These are phyloP conservation scores for Smithornis capensis DNA, from an alignment of 2,113 vertebrate species.

Conservation along the genomic window DNA sequence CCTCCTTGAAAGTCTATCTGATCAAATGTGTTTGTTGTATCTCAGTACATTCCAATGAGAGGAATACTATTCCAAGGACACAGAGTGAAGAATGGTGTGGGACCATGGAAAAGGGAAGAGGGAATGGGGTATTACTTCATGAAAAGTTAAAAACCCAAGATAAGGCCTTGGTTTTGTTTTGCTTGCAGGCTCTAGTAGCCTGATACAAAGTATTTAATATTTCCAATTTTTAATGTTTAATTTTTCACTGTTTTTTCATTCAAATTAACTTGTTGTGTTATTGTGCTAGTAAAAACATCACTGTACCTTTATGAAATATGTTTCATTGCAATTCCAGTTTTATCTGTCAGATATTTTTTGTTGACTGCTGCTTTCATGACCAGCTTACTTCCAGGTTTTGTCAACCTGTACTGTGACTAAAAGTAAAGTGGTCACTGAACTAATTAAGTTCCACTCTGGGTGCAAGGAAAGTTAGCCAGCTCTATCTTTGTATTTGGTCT, in stretches of 20 bases:
- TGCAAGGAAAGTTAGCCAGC: neutral
- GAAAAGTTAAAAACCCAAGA: neutral
- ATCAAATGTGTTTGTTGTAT: neutral
- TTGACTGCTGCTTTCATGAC: neutral
- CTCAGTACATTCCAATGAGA: neutral
- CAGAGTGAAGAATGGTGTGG: neutral
- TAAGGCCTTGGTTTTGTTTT: neutral
- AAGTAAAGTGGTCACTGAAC: neutral
- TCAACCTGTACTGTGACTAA: neutral
- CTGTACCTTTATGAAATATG: neutral
- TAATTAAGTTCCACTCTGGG: neutral
- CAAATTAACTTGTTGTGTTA: neutral
- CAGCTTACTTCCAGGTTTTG: neutral
- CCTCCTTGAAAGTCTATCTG: neutral
- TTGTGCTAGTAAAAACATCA: neutral
- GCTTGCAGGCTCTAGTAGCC: too few species aligned
- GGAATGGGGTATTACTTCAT: neutral
- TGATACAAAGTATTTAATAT: too few species aligned
- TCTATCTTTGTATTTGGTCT: neutral
- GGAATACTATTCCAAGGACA: neutral
- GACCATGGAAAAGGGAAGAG: neutral
- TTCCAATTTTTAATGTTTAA: neutral
- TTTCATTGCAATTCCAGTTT: neutral
- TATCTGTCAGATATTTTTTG: neutral
- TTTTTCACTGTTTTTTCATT: neutral